Base-by-base conservation (phyloP, 2,888 invertebrate species). In the Eilema depressum region DNA sequence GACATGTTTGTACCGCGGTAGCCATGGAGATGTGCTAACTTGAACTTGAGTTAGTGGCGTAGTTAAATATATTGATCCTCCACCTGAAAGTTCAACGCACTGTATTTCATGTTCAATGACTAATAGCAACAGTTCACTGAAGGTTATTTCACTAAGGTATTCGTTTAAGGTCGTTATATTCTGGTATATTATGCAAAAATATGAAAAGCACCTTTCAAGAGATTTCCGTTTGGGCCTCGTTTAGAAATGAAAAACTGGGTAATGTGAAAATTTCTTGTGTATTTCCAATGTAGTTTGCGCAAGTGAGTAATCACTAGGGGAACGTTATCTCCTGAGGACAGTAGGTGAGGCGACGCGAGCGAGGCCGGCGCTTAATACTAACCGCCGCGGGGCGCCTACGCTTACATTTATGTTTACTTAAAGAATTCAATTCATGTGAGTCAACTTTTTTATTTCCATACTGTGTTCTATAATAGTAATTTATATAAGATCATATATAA, bases 391-490 rank as follows among this genome's bases (percentile, higher is more conserved):
- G 87, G 85, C 89, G 89, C 88, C 90, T 88, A 88, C 87, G 84
- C 89, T 89, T 89, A 89, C 88, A 88, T 86, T 65, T 86, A 89
- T 83, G 85, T 88, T 85, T 89, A 91, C 92, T 91, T 91, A 93
- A 95, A 93, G 86, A 94, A 94, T 93, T 91, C 91, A 93, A 92
- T 91, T 92, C 90, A 90, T 92, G 93, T 94, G 94, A 94, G 91
- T 93, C 90, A 95, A 94, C 93, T 94, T 93, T 93, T 95, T 95
- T 94, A 94, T 94, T 95, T 94, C 86, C 92, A 93, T 94, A 95
- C 93, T 93, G 95, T 94, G 93, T 93, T 93, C 95, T 95, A 95
- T 95, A 94, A 95, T 95, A 95, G 91, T 95, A 94, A 93, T 94
- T 94, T 94, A 95, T 94, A 93, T 95, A 94, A 92, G 94, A 94